Evolutionary conservation across 1,140 invertebrate species (phyloP), one percentile per base, ranked within the genome.

Genomic region (Physella acuta): DNA sequence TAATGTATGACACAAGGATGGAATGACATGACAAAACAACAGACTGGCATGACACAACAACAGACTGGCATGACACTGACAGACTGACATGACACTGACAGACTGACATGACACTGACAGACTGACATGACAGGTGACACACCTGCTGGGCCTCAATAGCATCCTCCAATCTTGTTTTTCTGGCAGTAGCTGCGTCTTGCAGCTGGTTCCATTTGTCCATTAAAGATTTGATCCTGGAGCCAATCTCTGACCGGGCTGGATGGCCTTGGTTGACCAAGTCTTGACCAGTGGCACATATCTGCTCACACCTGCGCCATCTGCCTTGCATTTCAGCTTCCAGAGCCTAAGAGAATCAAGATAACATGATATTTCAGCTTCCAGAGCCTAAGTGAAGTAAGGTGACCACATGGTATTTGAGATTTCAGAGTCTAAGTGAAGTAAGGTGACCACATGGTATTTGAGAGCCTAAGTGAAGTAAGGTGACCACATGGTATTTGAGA

Each of bases 301-400:
- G 91, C 68, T 93, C 90, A 31, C 90, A 92, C 79, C 93, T 92
- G 3, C 89, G 90, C 79, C 90, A 90, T 24, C 94, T 85, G 0
- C 92, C 91, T 78, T 94, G 91, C 85, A 98, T 92, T 85, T 99
- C 97, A 80, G 95, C 94, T 80, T 95, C 89, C 0, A 99, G 77
- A 31, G 85, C 87, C 88, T 89, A 63, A 73, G 49, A 64, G 62
- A 30, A 36, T 63, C 17, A 60, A 24, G 26, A n/a, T n/a, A n/a
- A n/a, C n/a, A n/a, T n/a, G n/a, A n/a, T 16, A 60, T 26, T 31
- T 16, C 11, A 49, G n/a, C 11, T 49, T 49, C 11, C n/a, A 14
- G 44, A 14, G 11, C n/a, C n/a, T 49, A 14, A 49, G 44, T 49
- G 44, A 14, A n/a, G n/a, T n/a, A n/a, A n/a, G n/a, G n/a, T n/a